phyloP scores from a whole-genome alignment of 1,140 invertebrate genomes.

The Venturia canescens region DNA sequence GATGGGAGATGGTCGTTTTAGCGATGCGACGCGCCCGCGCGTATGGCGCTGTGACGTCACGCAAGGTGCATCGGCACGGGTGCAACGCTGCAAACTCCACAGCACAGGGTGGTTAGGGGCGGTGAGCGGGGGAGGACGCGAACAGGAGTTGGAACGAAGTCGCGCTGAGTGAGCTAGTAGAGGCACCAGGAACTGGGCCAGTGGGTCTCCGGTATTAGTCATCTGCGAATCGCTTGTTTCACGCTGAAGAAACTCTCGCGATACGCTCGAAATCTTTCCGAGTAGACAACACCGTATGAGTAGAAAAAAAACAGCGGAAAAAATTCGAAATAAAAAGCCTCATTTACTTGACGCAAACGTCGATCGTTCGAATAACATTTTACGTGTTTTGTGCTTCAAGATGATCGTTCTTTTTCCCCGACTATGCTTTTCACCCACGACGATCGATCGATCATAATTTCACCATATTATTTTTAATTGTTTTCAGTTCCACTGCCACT shows the following conservation, averaged over 20 bases:
- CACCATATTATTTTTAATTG: background rate
- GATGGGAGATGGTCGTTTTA: constrained; percentile 58
- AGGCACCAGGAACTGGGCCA: constrained; percentile 68
- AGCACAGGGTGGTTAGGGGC: constrained; percentile 9
- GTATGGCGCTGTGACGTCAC: constrained; percentile 57
- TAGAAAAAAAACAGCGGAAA: background rate
- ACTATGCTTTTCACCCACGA: background rate
- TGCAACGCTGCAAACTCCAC: constrained; percentile 29
- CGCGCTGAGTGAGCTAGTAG: constrained; percentile 55
- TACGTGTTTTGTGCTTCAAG: background rate
- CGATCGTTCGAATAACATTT: background rate
- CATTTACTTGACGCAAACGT: background rate
- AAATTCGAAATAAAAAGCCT: background rate
- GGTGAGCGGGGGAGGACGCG: constrained; percentile 33
- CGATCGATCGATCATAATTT: constrained; percentile 13
- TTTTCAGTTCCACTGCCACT: constrained; percentile 13
- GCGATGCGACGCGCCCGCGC: constrained; percentile 60
- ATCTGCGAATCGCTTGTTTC: constrained; percentile 69
- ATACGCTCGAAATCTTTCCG: background rate
- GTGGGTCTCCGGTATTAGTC: constrained; percentile 69
- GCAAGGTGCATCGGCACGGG: constrained; percentile 63
- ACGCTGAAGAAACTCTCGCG: constrained; percentile 2
- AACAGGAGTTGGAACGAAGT: constrained; percentile 60
- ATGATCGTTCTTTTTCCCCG: background rate
- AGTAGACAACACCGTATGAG: background rate